Conservation (phyloP, 2,888 invertebrate species). For the Cyaniris semiargus region DNA sequence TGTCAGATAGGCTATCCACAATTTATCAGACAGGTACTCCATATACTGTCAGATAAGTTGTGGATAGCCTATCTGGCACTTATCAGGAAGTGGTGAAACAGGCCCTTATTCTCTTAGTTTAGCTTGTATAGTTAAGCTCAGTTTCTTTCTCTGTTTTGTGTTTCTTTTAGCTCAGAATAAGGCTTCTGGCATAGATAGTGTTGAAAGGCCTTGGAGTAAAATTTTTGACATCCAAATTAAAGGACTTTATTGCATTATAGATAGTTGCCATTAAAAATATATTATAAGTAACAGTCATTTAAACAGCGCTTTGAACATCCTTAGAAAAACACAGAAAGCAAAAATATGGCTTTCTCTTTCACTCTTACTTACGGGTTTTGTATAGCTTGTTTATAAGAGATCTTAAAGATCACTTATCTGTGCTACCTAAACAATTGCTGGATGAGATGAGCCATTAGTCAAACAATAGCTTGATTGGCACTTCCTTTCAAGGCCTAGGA, state of each 20-base stretch:
- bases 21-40: too few relatives aligned
- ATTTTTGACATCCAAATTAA: neutral
- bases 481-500: neutral
- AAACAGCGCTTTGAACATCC: neutral
- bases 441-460: neutral
- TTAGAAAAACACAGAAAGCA: neutral
- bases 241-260: too few relatives aligned
- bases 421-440: neutral
- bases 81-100: too few relatives aligned
- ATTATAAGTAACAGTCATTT: neutral
- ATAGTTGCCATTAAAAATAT: neutral
- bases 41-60: too few relatives aligned
- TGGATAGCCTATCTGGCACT: too few relatives aligned
- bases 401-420: neutral
- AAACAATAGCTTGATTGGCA: neutral
- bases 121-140: too few relatives aligned
- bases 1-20: too few relatives aligned
- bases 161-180: too few relatives aligned
- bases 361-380: neutral
- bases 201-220: neutral
- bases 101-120: too few relatives aligned
- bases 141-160: too few relatives aligned
- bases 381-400: neutral
- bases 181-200: too few relatives aligned
- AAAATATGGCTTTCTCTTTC: neutral